Percentiles rank a stretch among this genome's conserved stretches.
phyloP scores from a whole-genome alignment of 2,888 invertebrate genomes.

The Ferrisia virgata region DNA sequence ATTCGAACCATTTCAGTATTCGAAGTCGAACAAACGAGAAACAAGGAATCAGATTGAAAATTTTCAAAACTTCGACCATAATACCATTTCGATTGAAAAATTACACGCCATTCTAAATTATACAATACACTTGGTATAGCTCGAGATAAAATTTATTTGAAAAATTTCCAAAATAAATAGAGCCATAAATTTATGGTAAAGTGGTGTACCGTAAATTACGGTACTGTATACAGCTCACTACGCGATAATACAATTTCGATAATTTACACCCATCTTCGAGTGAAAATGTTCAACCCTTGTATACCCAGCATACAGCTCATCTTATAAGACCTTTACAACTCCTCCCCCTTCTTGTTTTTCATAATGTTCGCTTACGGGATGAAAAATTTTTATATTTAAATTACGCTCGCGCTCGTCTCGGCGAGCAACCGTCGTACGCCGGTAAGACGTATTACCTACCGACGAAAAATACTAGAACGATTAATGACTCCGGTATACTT shows the following conservation, averaged over 20 bases:
- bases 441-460: background rate
- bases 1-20: background rate
- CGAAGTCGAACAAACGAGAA: background rate
- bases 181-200: background rate
- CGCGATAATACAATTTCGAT: background rate
- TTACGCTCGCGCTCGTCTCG: background rate
- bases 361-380: background rate
- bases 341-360: background rate
- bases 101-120: background rate
- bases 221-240: background rate
- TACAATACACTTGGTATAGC: background rate
- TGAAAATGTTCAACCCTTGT: background rate
- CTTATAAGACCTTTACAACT: background rate
- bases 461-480: background rate
- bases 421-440: background rate
- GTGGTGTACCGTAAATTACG: too few species aligned
- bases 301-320: background rate
- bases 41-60: background rate
- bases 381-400: slow-evolving; percentile 6
- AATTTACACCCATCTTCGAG: background rate
- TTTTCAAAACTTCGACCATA: background rate
- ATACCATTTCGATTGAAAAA: background rate
- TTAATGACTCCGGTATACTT: slow-evolving; percentile 16
- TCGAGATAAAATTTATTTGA: background rate
- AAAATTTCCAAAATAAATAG: background rate